Conservation (phyloP, 2,888 invertebrate species). For the Drosophila koepferae region DNA sequence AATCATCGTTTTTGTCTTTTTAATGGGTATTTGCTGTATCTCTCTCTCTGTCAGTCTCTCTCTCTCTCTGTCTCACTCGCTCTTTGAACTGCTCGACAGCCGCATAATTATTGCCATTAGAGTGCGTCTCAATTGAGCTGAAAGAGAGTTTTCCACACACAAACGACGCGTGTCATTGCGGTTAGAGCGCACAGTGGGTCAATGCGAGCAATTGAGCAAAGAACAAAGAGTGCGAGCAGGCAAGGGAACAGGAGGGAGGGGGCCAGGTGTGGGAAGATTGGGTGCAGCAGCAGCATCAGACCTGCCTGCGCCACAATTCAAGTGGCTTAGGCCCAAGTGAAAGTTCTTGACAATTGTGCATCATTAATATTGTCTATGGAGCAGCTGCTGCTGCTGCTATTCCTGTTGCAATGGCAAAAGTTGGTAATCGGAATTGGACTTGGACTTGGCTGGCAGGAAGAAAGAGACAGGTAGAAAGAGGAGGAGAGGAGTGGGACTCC, state of each 20-base stretch:
- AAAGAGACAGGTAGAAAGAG: not conserved
- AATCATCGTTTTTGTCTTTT: slow-evolving; percentile 80
- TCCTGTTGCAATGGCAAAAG: slow-evolving; percentile 53
- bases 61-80: not conserved
- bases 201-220: slow-evolving; percentile 23
- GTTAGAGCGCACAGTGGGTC: slow-evolving; percentile 65
- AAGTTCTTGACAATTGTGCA: slow-evolving; percentile 79
- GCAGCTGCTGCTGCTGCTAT: slow-evolving; percentile 35
- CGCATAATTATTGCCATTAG: slow-evolving; percentile 80
- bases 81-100: slow-evolving; percentile 43
- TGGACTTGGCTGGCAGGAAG: slow-evolving; percentile 16
- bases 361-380: slow-evolving; percentile 75
- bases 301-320: slow-evolving; percentile 61
- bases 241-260: not conserved
- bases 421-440: slow-evolving; percentile 59
- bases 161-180: slow-evolving; percentile 77
- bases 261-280: not conserved
- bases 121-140: slow-evolving; percentile 78
- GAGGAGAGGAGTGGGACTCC: not conserved
- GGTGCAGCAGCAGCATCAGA: slow-evolving; percentile 22
- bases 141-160: slow-evolving; percentile 54
- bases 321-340: slow-evolving; percentile 76
- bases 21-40: slow-evolving; percentile 59
- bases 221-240: not conserved
- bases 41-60: slow-evolving; percentile 4